Conservation (phyloP, 1,140 invertebrate genomes). For the Brachystomella parvula region DNA sequence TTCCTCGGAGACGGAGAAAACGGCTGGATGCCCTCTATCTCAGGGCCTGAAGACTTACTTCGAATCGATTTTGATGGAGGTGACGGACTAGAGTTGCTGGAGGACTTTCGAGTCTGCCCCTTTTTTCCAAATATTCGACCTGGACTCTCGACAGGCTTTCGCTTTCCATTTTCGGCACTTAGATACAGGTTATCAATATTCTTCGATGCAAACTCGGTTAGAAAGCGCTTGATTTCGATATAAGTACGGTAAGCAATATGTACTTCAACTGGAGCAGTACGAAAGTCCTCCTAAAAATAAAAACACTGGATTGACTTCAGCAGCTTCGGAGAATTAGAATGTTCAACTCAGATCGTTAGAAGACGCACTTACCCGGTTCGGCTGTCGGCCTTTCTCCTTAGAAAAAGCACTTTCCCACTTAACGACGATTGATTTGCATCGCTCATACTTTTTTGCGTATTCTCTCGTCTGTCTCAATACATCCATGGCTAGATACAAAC, state of each 20-base stretch:
- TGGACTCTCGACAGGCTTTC: background rate
- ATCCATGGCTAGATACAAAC: background rate
- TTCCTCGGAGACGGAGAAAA: background rate
- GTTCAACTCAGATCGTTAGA: no score
- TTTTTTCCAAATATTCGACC: background rate
- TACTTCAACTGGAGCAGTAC: constrained; percentile 59
- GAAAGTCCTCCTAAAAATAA: constrained; percentile 60
- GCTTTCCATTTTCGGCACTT: background rate
- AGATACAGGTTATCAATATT: background rate
- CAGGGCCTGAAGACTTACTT: background rate
- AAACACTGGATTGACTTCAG: constrained; percentile 16
- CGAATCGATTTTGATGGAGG: no score
- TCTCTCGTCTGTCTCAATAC: background rate
- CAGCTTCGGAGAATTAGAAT: background rate
- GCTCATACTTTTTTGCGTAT: background rate
- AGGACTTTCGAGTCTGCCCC: background rate
- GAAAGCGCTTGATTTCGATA: constrained; percentile 40
- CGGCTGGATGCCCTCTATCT: background rate
- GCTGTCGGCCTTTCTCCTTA: constrained; percentile 12
- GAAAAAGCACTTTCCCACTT: constrained; percentile 19
- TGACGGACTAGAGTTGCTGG: background rate
- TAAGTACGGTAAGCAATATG: constrained; percentile 70
- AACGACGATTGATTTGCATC: constrained; percentile 10
- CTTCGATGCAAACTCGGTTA: background rate
- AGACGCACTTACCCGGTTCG: constrained; percentile 25